These are phyloP conservation scores for Oryzias curvinotus DNA, from an alignment of 2,113 vertebrate genomes.

Conservation along the genomic window DNA sequence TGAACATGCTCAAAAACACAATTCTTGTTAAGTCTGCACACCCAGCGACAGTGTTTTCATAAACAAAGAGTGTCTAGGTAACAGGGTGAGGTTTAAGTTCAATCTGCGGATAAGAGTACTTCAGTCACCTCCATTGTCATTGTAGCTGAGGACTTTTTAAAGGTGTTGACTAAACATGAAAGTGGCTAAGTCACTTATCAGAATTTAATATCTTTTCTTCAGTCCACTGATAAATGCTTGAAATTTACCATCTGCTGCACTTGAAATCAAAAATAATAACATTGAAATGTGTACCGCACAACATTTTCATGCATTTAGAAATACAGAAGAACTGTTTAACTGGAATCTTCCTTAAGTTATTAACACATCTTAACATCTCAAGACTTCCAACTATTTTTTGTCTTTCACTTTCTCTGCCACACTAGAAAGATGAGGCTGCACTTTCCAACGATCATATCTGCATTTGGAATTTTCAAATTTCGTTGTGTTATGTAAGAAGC, in stretches of 20 bases:
- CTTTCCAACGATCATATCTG: constrained; percentile 27
- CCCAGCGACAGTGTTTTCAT: constrained; percentile 19
- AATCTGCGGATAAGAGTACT: not conserved
- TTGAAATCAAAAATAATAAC: constrained; percentile 29
- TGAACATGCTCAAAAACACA: constrained; percentile 4
- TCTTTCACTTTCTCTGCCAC: not conserved
- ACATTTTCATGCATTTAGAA: not conserved
- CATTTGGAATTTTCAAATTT: not conserved
- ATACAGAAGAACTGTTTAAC: too few relatives aligned
- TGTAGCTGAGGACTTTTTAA: constrained; percentile 1
- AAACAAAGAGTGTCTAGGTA: constrained; percentile 44
- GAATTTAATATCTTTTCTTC: constrained; percentile 23
- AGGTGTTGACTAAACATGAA: constrained; percentile 18
- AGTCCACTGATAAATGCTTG: constrained; percentile 40
- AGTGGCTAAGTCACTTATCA: constrained; percentile 39
- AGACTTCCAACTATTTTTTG: not conserved
- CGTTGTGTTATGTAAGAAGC: constrained; percentile 21
- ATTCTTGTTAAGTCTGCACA: constrained; percentile 24
- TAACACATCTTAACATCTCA: too few relatives aligned
- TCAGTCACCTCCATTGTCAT: constrained; percentile 8
- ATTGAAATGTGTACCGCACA: not conserved
- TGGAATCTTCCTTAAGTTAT: too few relatives aligned
- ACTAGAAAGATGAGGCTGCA: not conserved
- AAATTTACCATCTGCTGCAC: constrained; percentile 31
- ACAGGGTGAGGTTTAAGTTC: constrained; percentile 13